phyloP scores from a whole-genome alignment of 2,113 vertebrate genomes.

The Colaptes auratus region DNA sequence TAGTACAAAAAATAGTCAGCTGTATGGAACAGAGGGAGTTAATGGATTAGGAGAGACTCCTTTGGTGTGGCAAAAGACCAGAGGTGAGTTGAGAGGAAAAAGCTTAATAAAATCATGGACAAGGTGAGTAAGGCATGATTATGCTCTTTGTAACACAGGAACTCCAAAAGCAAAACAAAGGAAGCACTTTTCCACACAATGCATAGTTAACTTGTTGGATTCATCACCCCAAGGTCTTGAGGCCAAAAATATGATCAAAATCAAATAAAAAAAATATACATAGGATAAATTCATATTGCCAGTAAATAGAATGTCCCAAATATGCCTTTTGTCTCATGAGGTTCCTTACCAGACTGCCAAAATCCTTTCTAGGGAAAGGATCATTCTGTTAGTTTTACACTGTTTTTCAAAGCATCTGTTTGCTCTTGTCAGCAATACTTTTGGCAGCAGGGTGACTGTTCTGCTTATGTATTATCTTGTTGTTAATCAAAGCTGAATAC shows the following conservation, averaged over 20 bases:
- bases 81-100: not conserved
- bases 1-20: not conserved
- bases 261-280: not conserved
- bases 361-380: not conserved
- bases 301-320: not conserved
- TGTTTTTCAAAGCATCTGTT: not conserved
- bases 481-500: not conserved
- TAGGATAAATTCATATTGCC: not conserved
- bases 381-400: not conserved
- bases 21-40: not conserved
- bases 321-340: not conserved
- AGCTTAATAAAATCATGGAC: not conserved
- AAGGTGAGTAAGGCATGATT: not conserved
- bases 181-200: conserved; percentile 23
- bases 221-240: not conserved
- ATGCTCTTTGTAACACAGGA: not conserved
- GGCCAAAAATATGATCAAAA: conserved; percentile 4
- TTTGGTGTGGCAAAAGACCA: not conserved
- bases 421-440: not conserved
- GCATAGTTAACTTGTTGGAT: not conserved
- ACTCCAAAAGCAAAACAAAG: conserved; percentile 31
- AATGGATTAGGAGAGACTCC: not conserved
- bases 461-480: not conserved
- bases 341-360: not conserved
- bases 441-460: not conserved